Evolutionary conservation across 2,888 invertebrate genomes (phyloP).

Genomic region (Drosophila neutralis): DNA sequence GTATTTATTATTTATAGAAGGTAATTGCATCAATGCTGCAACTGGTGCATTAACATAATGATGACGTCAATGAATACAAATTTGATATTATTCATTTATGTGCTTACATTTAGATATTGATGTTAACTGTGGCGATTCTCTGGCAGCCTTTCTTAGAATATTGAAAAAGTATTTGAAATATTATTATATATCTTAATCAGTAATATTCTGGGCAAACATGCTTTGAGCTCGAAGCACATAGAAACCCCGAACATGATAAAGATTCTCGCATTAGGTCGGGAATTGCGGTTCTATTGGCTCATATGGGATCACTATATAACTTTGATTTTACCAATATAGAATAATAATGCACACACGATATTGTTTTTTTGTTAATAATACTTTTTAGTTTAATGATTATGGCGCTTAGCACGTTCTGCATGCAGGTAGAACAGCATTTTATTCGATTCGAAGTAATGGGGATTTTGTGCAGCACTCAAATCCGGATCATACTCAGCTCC

Average conservation of each 20-base stretch:
- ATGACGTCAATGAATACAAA: background rate
- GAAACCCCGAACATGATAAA: too few species aligned
- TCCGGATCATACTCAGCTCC: conserved; percentile 21
- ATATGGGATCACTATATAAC: background rate
- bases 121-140: too few species aligned
- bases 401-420: conserved; percentile 25
- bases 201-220: background rate
- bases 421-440: conserved; percentile 22
- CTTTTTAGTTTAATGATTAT: background rate
- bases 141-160: background rate
- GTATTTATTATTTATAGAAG: background rate
- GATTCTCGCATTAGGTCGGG: background rate
- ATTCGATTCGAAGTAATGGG: conserved; percentile 42
- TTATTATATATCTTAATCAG: background rate
- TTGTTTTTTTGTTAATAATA: background rate
- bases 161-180: background rate
- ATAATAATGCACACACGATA: background rate
- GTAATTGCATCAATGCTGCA: background rate
- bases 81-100: background rate
- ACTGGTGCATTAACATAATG: background rate
- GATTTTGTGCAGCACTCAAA: conserved; percentile 24
- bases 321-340: background rate
- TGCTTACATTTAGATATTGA: background rate
- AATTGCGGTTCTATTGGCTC: background rate
- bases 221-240: background rate